Conservation (phyloP, 2,797 vertebrate genomes). For the Eidolon dupreanum region DNA sequence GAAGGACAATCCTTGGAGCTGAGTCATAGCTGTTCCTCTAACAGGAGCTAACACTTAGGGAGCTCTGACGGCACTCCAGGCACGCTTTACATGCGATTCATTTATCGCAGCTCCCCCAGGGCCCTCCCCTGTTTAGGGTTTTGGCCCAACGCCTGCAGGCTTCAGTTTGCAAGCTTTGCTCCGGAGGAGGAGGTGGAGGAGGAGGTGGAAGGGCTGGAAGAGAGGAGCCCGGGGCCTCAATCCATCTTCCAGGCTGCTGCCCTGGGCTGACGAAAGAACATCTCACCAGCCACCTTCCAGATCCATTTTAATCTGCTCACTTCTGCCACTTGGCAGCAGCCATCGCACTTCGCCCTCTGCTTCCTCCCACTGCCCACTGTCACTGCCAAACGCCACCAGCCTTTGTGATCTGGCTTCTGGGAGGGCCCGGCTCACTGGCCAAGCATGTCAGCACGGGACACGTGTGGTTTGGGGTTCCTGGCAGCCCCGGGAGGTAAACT, state of each 20-base stretch:
- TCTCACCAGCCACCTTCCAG: not conserved
- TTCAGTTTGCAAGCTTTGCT: not conserved
- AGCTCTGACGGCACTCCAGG: not conserved
- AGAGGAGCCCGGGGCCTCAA: accelerated
- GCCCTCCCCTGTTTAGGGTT: not conserved
- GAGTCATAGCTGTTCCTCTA: not conserved
- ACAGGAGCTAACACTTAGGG: not conserved
- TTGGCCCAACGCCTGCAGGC: not conserved
- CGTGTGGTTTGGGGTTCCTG: not conserved
- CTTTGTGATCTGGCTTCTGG: not conserved
- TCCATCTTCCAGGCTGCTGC: not conserved
- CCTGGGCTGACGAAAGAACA: not conserved
- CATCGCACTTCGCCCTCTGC: not conserved
- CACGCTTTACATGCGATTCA: accelerated
- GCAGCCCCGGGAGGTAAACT: not conserved
- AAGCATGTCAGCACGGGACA: not conserved
- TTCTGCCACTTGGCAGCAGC: not conserved
- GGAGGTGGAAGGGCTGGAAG: too few relatives aligned
- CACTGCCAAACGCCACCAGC: not conserved
- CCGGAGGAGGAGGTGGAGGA: too few relatives aligned
- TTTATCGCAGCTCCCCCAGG: accelerated
- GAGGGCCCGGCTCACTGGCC: not conserved
- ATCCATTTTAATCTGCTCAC: not conserved
- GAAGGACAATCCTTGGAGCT: not conserved
- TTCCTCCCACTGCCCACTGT: not conserved